Percentiles rank a stretch among this genome's conserved stretches.
These are phyloP conservation scores for Mohoua ochrocephala DNA, from an alignment of 2,113 vertebrate species.

Conservation along the genomic window DNA sequence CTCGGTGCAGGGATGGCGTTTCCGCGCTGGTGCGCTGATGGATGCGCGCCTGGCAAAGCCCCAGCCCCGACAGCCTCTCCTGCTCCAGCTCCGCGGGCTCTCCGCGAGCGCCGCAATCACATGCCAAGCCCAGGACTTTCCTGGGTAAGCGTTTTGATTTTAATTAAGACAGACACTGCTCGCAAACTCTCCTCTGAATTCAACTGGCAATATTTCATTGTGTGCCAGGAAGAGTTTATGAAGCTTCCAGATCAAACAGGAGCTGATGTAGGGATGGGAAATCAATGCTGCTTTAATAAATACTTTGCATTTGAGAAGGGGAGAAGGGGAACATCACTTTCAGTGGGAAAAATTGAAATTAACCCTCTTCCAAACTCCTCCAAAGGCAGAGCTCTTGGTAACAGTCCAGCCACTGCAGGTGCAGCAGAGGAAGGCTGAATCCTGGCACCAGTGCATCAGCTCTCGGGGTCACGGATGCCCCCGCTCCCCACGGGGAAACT, in stretches of 20 bases:
- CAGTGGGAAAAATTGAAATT: background rate
- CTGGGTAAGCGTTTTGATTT: slow-evolving; percentile 13
- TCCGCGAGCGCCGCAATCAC: background rate
- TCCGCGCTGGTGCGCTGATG: background rate
- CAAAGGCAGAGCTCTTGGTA: background rate
- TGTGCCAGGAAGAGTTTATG: slow-evolving; percentile 62
- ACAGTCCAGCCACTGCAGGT: background rate
- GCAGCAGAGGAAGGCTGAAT: too few relatives aligned
- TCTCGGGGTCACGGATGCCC: fast-evolving
- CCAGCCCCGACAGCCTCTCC: background rate
- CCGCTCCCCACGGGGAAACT: background rate
- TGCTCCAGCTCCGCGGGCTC: background rate
- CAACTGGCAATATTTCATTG: slow-evolving; percentile 50
- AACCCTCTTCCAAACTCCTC: background rate
- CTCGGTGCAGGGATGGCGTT: fast-evolving
- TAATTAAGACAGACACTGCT: slow-evolving; percentile 50
- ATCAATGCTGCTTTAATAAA: slow-evolving; percentile 49
- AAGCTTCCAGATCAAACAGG: slow-evolving; percentile 37
- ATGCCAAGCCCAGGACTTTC: background rate
- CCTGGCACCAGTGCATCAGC: fast-evolving
- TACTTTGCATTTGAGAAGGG: background rate
- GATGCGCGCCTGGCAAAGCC: background rate
- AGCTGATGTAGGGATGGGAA: background rate
- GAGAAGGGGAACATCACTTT: background rate
- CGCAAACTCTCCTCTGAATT: slow-evolving; percentile 47